Evolutionary conservation across 2,797 vertebrate genomes (phyloP).

Genomic region (Ctenochaetus hawaiiensis): DNA sequence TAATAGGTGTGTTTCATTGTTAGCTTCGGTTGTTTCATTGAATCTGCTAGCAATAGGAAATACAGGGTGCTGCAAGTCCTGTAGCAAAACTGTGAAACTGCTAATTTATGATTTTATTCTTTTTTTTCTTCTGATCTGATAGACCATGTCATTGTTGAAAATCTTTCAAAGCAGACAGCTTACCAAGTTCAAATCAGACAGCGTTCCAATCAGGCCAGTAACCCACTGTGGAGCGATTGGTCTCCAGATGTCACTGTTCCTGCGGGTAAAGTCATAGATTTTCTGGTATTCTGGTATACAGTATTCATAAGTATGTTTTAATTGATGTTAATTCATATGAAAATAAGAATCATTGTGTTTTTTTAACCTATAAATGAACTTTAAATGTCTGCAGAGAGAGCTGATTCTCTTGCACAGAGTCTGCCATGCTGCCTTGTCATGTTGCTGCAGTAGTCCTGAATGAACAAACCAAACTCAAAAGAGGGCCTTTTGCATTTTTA

Average conservation of each 20-base stretch:
- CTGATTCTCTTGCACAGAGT: no score
- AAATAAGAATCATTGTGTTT: no score
- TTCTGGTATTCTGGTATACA: neutral
- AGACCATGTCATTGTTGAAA: constrained; percentile 62
- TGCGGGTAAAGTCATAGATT: constrained; percentile 65
- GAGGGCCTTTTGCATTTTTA: no score
- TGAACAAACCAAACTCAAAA: no score
- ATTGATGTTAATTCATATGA: no score
- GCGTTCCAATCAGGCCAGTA: constrained; percentile 27
- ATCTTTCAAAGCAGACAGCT: constrained; percentile 51
- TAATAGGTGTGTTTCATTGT: no score
- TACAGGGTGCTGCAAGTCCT: neutral
- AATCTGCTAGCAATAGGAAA: neutral
- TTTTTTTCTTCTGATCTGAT: constrained; percentile 15
- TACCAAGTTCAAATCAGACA: constrained; percentile 77
- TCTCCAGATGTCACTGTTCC: constrained; percentile 66
- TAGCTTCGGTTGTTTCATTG: no score
- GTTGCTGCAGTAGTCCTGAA: no score
- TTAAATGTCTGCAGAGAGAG: no score
- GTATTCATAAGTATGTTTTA: no score
- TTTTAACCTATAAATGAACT: no score
- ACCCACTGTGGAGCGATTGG: constrained; percentile 82
- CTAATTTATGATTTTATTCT: neutral
- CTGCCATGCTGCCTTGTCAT: no score
- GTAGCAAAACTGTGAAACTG: neutral